phyloP scores from a whole-genome alignment of 2,888 invertebrate species.

The Rhopalosiphum nymphaeae region DNA sequence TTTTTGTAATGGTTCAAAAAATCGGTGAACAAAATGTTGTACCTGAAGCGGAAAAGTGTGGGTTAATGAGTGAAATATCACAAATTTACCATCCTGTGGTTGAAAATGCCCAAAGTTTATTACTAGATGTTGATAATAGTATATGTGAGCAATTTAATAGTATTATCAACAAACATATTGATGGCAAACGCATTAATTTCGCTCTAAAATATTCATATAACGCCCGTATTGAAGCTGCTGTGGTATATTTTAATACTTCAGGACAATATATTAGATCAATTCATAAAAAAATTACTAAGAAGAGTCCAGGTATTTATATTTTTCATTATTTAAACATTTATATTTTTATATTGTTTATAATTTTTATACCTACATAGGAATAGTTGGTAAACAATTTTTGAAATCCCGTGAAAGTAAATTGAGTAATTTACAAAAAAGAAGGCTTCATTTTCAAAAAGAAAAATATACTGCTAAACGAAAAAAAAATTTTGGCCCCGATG shows the following conservation, averaged over 20 bases:
- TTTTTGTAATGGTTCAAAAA: conserved; percentile 17
- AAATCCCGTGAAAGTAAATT: conserved; percentile 29
- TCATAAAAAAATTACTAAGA: conserved; percentile 4
- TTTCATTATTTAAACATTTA: conserved; percentile 11
- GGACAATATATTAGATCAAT: conserved; percentile 30
- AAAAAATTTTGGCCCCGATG: conserved; percentile 1
- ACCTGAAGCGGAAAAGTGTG: conserved; percentile 27
- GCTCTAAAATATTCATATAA: conserved; percentile 18
- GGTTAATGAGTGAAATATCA: conserved; percentile 24
- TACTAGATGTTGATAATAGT: conserved; percentile 32
- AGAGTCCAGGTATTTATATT: conserved; percentile 12
- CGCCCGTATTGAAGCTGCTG: conserved; percentile 29
- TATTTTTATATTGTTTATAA: conserved; percentile 33
- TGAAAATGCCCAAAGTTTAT: conserved; percentile 32
- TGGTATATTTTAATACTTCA: conserved; percentile 23
- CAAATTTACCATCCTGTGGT: conserved; percentile 23
- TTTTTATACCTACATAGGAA: conserved; percentile 26
- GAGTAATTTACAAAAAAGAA: conserved; percentile 33
- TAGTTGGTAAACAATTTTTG: conserved; percentile 30
- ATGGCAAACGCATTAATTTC: conserved; percentile 16
- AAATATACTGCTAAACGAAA: conserved; percentile 29
- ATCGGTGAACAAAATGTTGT: conserved; percentile 25
- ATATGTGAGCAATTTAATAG: conserved; percentile 35
- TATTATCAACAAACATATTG: conserved; percentile 21
- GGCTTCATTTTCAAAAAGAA: conserved; percentile 33